Evolutionary conservation across 2,888 invertebrate species (phyloP).

Genomic region (Hyles lineata): DNA sequence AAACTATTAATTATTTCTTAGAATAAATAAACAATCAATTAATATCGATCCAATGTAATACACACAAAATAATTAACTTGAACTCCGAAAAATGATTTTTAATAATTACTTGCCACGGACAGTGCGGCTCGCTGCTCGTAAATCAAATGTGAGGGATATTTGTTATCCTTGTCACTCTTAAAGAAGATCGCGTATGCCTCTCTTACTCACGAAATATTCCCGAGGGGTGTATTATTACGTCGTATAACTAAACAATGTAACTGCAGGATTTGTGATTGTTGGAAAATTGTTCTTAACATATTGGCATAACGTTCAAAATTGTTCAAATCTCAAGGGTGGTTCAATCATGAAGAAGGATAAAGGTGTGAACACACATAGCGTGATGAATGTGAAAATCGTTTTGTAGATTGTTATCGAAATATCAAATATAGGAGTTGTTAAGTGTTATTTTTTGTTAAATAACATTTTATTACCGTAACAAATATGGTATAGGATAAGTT

Average conservation of each 20-base stretch:
- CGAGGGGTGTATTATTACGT: constrained; percentile 40
- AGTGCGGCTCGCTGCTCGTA: constrained; percentile 40
- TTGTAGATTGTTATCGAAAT: too few species aligned
- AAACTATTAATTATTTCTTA: too few species aligned
- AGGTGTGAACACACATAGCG: neutral
- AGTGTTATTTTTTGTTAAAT: too few species aligned
- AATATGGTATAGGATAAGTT: too few species aligned
- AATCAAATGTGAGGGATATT: constrained; percentile 43
- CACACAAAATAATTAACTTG: neutral
- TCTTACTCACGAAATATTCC: constrained; percentile 39
- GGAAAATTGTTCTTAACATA: constrained; percentile 11
- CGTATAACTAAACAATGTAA: constrained; percentile 35
- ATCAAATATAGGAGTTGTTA: too few species aligned
- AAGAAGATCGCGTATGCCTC: constrained; percentile 35
- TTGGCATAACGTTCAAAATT: neutral
- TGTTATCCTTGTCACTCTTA: constrained; percentile 40
- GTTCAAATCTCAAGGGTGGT: too few species aligned
- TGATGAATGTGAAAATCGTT: neutral
- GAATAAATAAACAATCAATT: too few species aligned
- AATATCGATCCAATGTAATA: too few species aligned
- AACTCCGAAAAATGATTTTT: constrained; percentile 37
- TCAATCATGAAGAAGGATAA: constrained; percentile 1
- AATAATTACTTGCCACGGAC: constrained; percentile 51
- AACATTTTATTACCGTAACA: too few species aligned
- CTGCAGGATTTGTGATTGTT: too few species aligned